phyloP scores from a whole-genome alignment of 2,888 invertebrate species.

The Steromphala cineraria region DNA sequence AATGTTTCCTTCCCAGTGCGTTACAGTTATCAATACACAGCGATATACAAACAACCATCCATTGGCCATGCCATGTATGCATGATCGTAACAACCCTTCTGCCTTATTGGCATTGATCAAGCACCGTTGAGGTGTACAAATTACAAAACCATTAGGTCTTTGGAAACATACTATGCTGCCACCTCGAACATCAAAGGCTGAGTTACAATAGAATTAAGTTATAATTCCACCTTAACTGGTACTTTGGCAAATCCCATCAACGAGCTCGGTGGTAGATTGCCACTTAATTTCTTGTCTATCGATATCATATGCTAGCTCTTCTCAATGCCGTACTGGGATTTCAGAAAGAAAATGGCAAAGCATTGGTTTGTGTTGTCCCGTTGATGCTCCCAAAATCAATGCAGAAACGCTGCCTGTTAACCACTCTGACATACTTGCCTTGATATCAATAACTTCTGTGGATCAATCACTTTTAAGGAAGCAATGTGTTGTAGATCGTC shows the following conservation, averaged over 20 bases:
- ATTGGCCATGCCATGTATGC: neutral
- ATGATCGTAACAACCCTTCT: neutral
- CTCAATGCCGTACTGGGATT: neutral
- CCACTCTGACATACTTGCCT: neutral
- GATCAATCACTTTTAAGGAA: neutral
- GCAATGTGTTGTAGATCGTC: neutral
- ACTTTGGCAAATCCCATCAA: neutral
- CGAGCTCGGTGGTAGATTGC: neutral
- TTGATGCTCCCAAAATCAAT: constrained; percentile 3
- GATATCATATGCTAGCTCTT: neutral
- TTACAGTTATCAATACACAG: constrained; percentile 3
- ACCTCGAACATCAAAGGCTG: neutral
- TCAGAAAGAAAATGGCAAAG: neutral
- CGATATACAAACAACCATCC: neutral
- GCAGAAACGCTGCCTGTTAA: neutral
- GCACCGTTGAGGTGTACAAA: neutral
- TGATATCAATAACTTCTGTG: neutral
- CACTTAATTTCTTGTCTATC: constrained; percentile 4
- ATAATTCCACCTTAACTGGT: neutral
- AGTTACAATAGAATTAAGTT: neutral
- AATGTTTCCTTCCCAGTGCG: constrained; percentile 4
- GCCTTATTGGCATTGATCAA: neutral
- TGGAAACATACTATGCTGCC: neutral
- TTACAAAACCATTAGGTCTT: constrained; percentile 5
- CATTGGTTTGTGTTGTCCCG: neutral